Conservation (phyloP, 2,797 vertebrate species). For the Botia almorhae region DNA sequence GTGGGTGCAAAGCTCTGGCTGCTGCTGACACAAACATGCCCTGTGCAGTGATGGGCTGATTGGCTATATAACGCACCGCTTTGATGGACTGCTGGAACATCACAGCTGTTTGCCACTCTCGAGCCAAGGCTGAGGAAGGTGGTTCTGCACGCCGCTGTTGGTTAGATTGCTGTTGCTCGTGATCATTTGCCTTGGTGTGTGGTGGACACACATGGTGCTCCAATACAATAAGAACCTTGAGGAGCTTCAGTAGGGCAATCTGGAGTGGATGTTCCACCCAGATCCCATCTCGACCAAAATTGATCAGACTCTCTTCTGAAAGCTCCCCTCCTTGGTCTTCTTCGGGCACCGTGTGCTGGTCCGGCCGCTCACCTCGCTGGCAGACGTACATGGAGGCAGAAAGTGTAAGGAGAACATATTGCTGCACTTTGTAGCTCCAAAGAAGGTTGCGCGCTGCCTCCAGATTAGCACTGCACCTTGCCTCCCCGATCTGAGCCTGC, state of each 20-base stretch:
- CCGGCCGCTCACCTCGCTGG: slow-evolving; percentile 76
- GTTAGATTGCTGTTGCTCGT: slow-evolving; percentile 54
- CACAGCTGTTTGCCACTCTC: slow-evolving; percentile 91
- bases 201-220: slow-evolving; percentile 83
- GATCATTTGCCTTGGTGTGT: slow-evolving; percentile 11
- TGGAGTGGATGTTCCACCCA: slow-evolving; percentile 93
- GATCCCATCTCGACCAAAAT: slow-evolving; percentile 79
- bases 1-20: slow-evolving; percentile 88
- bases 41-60: slow-evolving; percentile 92
- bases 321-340: slow-evolving; percentile 67
- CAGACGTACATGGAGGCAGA: slow-evolving; percentile 92
- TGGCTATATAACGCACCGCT: slow-evolving; percentile 87
- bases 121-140: slow-evolving; percentile 73
- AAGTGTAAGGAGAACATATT: slow-evolving; percentile 88
- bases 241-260: slow-evolving; percentile 91
- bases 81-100: slow-evolving; percentile 94
- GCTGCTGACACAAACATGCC: slow-evolving; percentile 94
- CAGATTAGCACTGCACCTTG: slow-evolving; percentile 33
- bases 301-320: slow-evolving; percentile 88
- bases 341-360: slow-evolving; percentile 47
- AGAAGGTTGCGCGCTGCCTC: slow-evolving; percentile 83
- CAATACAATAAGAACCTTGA: slow-evolving; percentile 90
- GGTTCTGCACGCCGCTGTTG: slow-evolving; percentile 75
- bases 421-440: slow-evolving; percentile 87
- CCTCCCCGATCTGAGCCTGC: slow-evolving; percentile 35